phyloP scores from a whole-genome alignment of 2,888 invertebrate species.

The Polyommatus icarus region DNA sequence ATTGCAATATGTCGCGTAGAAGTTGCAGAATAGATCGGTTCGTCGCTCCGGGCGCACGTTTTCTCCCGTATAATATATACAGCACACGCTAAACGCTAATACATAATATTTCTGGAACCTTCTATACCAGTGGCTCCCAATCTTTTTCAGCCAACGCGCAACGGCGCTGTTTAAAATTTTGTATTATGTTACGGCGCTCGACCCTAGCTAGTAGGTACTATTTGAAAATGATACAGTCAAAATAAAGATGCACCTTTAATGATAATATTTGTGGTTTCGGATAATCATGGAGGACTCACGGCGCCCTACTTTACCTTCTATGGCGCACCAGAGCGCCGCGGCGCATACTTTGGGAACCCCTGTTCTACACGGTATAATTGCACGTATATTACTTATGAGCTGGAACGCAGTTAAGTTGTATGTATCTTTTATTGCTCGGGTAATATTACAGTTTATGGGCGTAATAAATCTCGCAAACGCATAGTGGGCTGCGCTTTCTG shows the following conservation, averaged over 20 bases:
- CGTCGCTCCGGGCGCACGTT: slow-evolving; percentile 18
- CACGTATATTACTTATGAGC: slow-evolving; percentile 53
- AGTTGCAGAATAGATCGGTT: slow-evolving; percentile 9
- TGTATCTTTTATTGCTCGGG: slow-evolving; percentile 67
- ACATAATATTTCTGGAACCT: slow-evolving; percentile 22
- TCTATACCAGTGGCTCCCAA: no score
- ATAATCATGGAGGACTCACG: no score
- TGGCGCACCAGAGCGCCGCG: no score
- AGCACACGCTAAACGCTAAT: background rate
- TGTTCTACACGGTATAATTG: slow-evolving; percentile 43
- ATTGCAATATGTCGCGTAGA: slow-evolving; percentile 25
- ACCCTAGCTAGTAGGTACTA: no score
- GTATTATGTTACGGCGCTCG: no score
- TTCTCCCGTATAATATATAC: slow-evolving; percentile 2
- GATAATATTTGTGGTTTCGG: no score
- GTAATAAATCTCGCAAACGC: slow-evolving; percentile 66
- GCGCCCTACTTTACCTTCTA: no score
- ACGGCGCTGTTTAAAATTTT: background rate
- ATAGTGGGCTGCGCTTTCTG: slow-evolving; percentile 53
- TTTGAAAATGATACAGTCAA: no score
- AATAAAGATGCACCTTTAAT: no score
- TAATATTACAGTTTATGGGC: slow-evolving; percentile 69
- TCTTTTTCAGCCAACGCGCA: background rate
- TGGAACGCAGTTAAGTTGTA: slow-evolving; percentile 59
- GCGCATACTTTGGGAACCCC: no score